These are phyloP conservation scores for Muscina levida DNA, from an alignment of 2,888 invertebrate genomes.

Conservation along the genomic window DNA sequence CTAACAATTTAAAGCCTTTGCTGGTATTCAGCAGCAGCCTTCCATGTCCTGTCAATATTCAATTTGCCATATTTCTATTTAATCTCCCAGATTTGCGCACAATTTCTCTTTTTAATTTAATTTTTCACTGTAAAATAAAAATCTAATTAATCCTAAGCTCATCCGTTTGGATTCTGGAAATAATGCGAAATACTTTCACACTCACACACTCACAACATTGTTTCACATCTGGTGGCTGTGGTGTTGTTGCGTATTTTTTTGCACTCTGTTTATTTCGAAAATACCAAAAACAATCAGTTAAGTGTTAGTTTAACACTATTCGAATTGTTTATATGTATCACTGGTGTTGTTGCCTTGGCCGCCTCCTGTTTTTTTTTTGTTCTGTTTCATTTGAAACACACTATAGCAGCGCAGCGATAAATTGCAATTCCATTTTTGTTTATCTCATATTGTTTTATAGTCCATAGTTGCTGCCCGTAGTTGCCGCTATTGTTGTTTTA, in stretches of 20 bases:
- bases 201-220: not conserved
- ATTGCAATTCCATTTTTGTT: not conserved
- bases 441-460: not conserved
- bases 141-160: slow-evolving; percentile 10
- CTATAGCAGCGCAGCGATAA: not conserved
- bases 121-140: slow-evolving; percentile 6
- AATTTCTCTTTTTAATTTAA: no score
- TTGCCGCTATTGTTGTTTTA: not conserved
- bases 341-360: no score
- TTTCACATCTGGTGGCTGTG: slow-evolving; percentile 17
- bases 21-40: no score
- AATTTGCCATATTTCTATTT: no score
- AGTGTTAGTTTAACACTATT: slow-evolving; percentile 18
- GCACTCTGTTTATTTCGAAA: not conserved
- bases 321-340: slow-evolving; percentile 4
- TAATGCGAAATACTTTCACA: not conserved
- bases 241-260: no score
- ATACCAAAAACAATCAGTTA: slow-evolving; percentile 15
- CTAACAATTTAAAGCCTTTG: no score
- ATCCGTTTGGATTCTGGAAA: not conserved
- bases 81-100: no score
- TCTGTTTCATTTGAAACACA: not conserved
- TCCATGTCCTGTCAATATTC: no score
- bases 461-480: not conserved
- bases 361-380: no score